A percentile compares a stretch with the other conserved stretches of the same genome.
Conservation (phyloP, 2,888 invertebrate genomes). For the Congeria kusceri region DNA sequence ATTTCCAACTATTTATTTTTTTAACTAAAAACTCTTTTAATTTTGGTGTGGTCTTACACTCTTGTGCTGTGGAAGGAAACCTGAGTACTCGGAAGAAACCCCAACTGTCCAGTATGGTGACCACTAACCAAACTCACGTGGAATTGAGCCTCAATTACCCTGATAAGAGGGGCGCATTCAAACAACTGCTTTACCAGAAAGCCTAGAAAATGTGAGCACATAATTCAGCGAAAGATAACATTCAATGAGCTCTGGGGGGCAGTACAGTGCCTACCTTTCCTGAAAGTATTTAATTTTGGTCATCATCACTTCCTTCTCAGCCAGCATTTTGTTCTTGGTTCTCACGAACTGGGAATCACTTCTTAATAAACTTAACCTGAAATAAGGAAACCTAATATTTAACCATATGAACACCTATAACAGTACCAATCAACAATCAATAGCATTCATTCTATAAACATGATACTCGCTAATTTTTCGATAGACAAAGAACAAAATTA, state of each 20-base stretch:
- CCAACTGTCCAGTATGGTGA: not conserved
- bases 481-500: no score
- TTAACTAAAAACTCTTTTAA: not conserved
- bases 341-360: constrained; percentile 75
- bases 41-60: no score
- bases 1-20: constrained; percentile 3
- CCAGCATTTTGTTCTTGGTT: constrained; percentile 71
- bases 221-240: no score
- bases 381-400: constrained; percentile 9
- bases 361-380: constrained; percentile 77
- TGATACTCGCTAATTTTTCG: no score
- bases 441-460: no score
- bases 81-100: not conserved
- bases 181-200: no score
- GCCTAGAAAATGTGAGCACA: no score
- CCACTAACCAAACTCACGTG: no score
- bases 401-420: not conserved
- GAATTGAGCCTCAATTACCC: no score
- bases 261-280: constrained; percentile 74
- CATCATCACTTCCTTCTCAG: constrained; percentile 73
- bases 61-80: not conserved
- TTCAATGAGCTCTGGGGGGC: no score
- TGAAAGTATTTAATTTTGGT: constrained; percentile 78
- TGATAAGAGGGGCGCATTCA: no score
- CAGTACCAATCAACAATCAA: no score